Conservation (phyloP, 2,797 vertebrate genomes). For the Enteromius thamalakanensis region DNA sequence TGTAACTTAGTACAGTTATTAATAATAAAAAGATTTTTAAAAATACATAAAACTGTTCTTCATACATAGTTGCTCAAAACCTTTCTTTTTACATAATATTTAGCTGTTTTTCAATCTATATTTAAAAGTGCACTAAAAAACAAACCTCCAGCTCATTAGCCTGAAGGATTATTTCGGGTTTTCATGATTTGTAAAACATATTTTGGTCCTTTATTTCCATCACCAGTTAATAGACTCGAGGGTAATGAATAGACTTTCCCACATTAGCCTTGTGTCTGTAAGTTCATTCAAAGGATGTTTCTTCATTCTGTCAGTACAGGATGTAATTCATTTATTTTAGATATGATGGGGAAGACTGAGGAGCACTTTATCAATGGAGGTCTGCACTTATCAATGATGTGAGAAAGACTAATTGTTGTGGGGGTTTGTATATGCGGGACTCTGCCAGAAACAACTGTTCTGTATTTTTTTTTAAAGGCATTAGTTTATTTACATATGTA, state of each 20-base stretch:
- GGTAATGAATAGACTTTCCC: neutral
- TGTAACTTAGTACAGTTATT: neutral
- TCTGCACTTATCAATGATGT: neutral
- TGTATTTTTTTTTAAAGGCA: neutral
- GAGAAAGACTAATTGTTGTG: slow-evolving; percentile 13
- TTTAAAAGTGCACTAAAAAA: neutral
- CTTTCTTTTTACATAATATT: neutral
- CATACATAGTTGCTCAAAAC: neutral
- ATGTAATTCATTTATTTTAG: slow-evolving; percentile 18
- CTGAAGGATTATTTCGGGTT: neutral
- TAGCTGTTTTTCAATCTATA: neutral
- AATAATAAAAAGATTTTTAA: neutral
- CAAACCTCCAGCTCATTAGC: neutral
- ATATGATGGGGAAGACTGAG: neutral
- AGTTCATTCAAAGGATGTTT: slow-evolving; percentile 20
- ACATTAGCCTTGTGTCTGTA: neutral
- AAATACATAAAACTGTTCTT: neutral
- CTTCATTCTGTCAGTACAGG: slow-evolving; percentile 14
- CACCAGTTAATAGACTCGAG: neutral
- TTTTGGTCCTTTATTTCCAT: neutral
- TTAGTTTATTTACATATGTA: neutral
- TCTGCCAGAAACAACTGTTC: slow-evolving; percentile 1
- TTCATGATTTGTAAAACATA: neutral
- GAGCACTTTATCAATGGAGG: slow-evolving; percentile 15
- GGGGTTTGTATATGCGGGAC: neutral